phyloP scores from a whole-genome alignment of 30 jellyfish, hydroid and myxozoan genomes.

The Clytia hemisphaerica region DNA sequence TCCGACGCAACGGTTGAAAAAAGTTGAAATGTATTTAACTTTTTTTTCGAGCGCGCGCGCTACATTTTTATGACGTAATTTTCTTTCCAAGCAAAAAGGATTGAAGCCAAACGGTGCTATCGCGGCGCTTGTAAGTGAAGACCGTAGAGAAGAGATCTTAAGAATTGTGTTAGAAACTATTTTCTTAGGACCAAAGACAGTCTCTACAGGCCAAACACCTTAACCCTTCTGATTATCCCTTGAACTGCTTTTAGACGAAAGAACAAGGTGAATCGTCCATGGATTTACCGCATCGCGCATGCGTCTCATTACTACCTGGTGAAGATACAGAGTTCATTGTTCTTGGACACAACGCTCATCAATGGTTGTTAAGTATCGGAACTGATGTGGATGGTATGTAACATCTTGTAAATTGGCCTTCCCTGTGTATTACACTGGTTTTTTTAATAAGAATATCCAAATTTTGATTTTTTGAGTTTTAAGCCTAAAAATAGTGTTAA shows the following conservation, averaged over 20 bases:
- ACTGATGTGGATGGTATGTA: slow-evolving; percentile 50
- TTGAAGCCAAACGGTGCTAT: background rate
- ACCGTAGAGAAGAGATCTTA: background rate
- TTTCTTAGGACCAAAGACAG: no score
- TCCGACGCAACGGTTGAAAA: no score
- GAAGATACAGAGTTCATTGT: slow-evolving; percentile 38
- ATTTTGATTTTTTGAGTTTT: no score
- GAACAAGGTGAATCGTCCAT: slow-evolving; percentile 10
- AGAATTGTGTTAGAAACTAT: background rate
- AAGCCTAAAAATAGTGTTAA: no score
- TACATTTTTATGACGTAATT: no score
- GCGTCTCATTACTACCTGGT: slow-evolving; percentile 63
- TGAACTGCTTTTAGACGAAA: background rate
- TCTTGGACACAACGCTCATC: slow-evolving; percentile 74
- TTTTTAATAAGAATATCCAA: no score
- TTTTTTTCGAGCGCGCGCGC: no score
- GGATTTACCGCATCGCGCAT: background rate
- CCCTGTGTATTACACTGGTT: background rate
- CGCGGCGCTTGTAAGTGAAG: background rate
- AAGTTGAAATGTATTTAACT: no score
- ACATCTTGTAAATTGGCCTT: background rate
- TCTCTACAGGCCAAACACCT: no score
- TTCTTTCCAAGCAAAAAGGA: no score
- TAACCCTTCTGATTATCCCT: no score
- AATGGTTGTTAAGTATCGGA: slow-evolving; percentile 79